Percentiles rank a stretch among this genome's conserved stretches.
phyloP scores from a whole-genome alignment of 37 sponge, comb jelly and placozoan species.

The Aplysina aerophoba region DNA sequence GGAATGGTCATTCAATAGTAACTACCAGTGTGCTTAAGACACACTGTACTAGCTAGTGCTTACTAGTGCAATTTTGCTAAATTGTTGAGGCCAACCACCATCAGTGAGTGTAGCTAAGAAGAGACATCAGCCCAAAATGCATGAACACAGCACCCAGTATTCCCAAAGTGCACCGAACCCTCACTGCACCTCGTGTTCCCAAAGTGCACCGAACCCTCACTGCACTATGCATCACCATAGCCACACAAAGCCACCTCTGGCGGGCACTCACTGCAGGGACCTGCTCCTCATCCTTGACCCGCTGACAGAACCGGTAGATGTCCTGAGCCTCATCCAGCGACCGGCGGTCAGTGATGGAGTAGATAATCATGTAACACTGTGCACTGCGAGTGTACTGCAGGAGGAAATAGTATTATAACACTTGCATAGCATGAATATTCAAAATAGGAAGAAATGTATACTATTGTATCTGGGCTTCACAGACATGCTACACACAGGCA shows the following conservation, averaged over 20 bases:
- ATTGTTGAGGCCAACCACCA: too few species aligned
- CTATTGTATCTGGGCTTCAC: too few species aligned
- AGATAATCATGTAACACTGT: slow-evolving; percentile 89
- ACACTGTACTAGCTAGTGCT: too few species aligned
- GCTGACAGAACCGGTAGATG: slow-evolving; percentile 65
- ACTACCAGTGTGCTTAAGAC: too few species aligned
- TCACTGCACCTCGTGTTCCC: not conserved
- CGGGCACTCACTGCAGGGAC: slow-evolving; percentile 73
- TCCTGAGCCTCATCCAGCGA: slow-evolving; percentile 81
- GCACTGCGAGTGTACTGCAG: slow-evolving; percentile 80
- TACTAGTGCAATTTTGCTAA: too few species aligned
- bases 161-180: not conserved
- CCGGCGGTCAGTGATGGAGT: slow-evolving; percentile 72
- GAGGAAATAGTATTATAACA: not conserved
- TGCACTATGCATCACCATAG: not conserved
- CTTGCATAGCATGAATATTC: too few species aligned
- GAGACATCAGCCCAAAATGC: not conserved
- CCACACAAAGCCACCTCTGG: not conserved
- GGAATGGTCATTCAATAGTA: too few species aligned
- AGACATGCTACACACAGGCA: too few species aligned
- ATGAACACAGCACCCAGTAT: not conserved
- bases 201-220: not conserved
- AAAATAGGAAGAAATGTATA: too few species aligned
- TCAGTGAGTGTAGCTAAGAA: not conserved
- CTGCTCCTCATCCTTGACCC: slow-evolving; percentile 66